Percentiles rank a stretch among this genome's conserved stretches.
These are phyloP conservation scores for Istiophorus platypterus DNA, from an alignment of 2,113 vertebrate species.

Conservation along the genomic window DNA sequence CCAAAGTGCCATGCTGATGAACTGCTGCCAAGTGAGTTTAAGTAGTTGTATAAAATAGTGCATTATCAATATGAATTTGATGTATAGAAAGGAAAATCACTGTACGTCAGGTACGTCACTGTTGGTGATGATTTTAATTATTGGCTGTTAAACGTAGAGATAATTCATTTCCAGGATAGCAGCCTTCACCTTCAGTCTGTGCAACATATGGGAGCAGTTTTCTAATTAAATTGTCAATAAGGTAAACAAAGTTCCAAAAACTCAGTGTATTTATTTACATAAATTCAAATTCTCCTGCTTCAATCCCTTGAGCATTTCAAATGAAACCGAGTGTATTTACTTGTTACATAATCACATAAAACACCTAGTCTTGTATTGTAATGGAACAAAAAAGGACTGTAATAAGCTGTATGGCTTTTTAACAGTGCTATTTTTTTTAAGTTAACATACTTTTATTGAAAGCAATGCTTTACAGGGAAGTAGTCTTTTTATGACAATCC, in stretches of 20 bases:
- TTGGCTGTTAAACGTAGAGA: neutral
- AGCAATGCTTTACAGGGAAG: neutral
- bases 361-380: neutral
- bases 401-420: neutral
- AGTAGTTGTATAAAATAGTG: neutral
- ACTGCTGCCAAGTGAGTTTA: neutral
- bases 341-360: neutral
- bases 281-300: neutral
- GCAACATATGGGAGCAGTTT: neutral
- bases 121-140: neutral
- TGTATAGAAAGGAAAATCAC: neutral
- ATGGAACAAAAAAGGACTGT: neutral
- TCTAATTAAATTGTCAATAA: neutral
- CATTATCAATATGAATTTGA: accelerated
- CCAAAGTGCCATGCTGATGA: neutral
- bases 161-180: too few species aligned
- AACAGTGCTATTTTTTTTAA: neutral
- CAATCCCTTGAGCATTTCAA: neutral
- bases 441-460: neutral
- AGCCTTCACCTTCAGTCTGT: neutral
- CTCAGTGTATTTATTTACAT: neutral
- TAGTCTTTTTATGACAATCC: too few species aligned
- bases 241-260: neutral
- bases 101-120: too few species aligned
- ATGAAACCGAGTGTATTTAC: neutral